A percentile compares a stretch with the other conserved stretches of the same genome.
Evolutionary conservation across 2,113 vertebrate genomes (phyloP).

Genomic region (Ictalurus punctatus): DNA sequence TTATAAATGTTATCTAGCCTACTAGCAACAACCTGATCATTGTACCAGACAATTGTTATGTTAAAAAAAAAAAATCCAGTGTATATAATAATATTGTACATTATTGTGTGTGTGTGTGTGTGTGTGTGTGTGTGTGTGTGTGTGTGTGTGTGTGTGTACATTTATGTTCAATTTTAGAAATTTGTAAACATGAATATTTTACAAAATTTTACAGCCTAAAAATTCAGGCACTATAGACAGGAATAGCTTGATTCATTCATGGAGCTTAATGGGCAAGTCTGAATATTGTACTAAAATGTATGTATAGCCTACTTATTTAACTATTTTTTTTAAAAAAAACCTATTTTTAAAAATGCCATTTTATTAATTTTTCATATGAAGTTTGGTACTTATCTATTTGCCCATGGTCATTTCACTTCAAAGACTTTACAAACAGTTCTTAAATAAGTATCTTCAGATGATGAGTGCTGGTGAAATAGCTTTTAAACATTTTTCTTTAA

Average conservation of each 20-base stretch:
- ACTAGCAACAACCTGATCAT: background rate
- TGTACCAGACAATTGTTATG: background rate
- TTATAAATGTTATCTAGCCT: background rate
- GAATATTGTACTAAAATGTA: background rate
- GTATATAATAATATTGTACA: background rate
- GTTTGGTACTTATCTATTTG: background rate
- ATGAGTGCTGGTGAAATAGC: background rate
- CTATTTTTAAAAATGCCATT: background rate
- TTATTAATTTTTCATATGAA: background rate
- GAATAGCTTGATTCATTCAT: background rate
- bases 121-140: too few species aligned
- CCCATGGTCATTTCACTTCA: background rate
- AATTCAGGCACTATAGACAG: background rate
- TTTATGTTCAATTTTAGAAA: background rate
- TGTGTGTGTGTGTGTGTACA: background rate
- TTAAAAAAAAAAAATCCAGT: background rate
- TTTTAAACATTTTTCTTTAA: conserved; percentile 15
- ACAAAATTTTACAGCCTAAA: background rate
- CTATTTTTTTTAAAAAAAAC: background rate
- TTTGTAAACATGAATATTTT: background rate
- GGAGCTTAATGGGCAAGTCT: background rate
- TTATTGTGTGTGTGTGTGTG: background rate
- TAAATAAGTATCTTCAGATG: background rate
- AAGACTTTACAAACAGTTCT: background rate
- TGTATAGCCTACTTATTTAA: background rate